These are phyloP conservation scores for Archips crataeganus DNA, from an alignment of 2,888 invertebrate species.

Conservation along the genomic window DNA sequence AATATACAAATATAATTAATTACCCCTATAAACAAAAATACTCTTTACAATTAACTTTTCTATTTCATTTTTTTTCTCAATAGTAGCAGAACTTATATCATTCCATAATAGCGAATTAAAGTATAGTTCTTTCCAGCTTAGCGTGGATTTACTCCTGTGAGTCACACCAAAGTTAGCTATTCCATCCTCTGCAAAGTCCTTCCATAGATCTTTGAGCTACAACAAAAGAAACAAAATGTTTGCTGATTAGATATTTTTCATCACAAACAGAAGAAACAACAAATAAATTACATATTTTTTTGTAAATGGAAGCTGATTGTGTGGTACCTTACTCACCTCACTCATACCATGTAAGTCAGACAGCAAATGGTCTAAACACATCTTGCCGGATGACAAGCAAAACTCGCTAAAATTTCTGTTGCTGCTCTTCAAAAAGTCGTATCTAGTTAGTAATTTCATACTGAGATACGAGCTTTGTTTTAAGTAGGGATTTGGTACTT, in stretches of 20 bases:
- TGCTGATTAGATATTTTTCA: not conserved
- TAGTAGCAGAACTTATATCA: conserved; percentile 46
- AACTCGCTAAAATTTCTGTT: too few relatives aligned
- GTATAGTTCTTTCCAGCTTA: conserved; percentile 49
- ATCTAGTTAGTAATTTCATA: too few relatives aligned
- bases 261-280: too few relatives aligned
- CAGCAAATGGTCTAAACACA: too few relatives aligned
- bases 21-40: conserved; percentile 62
- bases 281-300: too few relatives aligned
- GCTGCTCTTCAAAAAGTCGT: too few relatives aligned
- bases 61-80: conserved; percentile 42
- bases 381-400: too few relatives aligned
- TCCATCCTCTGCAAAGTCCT: conserved; percentile 47
- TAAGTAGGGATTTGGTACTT: too few relatives aligned
- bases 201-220: conserved; percentile 53
- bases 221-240: conserved; percentile 20
- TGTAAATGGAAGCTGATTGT: too few relatives aligned
- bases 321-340: not conserved
- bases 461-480: too few relatives aligned
- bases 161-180: conserved; percentile 53
- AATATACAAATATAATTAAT: conserved; percentile 20
- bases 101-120: conserved; percentile 58
- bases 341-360: not conserved
- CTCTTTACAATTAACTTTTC: conserved; percentile 44
- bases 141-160: conserved; percentile 53